Evolutionary conservation across 2,888 invertebrate species (phyloP).

Genomic region (Sarcophaga subvicina): DNA sequence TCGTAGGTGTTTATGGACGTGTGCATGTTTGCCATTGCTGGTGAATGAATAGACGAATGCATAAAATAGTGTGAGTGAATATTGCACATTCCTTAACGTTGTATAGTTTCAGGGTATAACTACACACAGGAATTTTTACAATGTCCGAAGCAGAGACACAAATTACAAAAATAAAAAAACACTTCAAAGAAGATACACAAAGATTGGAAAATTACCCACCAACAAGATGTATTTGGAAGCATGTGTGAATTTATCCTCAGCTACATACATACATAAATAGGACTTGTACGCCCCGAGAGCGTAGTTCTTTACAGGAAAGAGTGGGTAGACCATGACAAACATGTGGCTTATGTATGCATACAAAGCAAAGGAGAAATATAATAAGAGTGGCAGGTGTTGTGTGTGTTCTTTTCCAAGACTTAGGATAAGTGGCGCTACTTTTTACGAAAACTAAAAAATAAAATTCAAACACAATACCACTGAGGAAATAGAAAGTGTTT

Average conservation of each 20-base stretch:
- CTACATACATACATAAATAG: not conserved
- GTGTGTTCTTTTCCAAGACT: conserved; percentile 33
- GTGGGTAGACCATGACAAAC: not conserved
- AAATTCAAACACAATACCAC: not conserved
- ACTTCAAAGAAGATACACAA: no score
- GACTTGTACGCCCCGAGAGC: no score
- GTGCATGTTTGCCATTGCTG: not conserved
- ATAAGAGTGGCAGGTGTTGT: conserved; percentile 55
- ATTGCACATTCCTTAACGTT: not conserved
- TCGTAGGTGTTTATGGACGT: not conserved
- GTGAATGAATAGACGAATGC: not conserved
- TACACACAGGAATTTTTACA: conserved; percentile 33
- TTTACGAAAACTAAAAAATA: conserved; percentile 10
- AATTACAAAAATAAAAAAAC: not conserved
- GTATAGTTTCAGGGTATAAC: conserved; percentile 27
- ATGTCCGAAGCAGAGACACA: not conserved
- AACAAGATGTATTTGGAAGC: conserved; percentile 36
- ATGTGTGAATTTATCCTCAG: not conserved
- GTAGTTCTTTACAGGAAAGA: not conserved
- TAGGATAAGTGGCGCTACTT: conserved; percentile 53
- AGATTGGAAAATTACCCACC: not conserved
- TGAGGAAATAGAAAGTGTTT: conserved; percentile 29
- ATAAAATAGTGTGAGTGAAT: not conserved
- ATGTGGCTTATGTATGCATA: not conserved
- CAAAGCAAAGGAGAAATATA: conserved; percentile 11